Base-by-base conservation (phyloP, 1,140 invertebrate genomes). In the Scaptomyza montana region DNA sequence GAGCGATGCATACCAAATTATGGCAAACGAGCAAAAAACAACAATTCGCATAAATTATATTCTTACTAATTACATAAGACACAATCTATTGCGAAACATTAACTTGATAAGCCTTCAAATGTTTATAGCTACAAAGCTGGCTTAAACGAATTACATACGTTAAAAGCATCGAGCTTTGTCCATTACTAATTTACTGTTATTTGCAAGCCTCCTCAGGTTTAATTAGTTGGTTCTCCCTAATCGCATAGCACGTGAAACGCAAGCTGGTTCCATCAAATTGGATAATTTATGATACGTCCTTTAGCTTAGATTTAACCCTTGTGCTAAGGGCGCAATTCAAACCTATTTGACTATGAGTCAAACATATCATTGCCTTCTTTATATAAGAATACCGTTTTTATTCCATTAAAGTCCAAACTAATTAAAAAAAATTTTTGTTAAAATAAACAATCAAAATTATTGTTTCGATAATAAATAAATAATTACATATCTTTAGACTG, bases 11-110 rank as follows among this genome's bases (percentile, higher is more conserved):
- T 51, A 75, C 65, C 64, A 55, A 72, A 77, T 61, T 33, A 75
- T 57, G 55, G 51, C 41, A 61, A 57, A 66, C 61, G 43, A 43
- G 66, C 45, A 78, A 75, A 59, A 78, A 77, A 33, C 33, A 36
- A 36, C 6, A 41, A 7, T 55, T 50, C 59, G 80, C 74, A 84
- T 85, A 70, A 74, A 74, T 84, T 84, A 56, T 53, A 84, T 77
- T 63, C 65, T 78, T 68, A 61, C 80, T 85, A 84, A 33, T 47
- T 39, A 46, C 56, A 43, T 36, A 21, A 39, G 41, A 51, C 49
- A 9, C 62, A 21, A 51, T 33, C 46, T 45, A 78, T 81, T 82
- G 79, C 65, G 75, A 65, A 82, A 81, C 33, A 16, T 16, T 6
- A 30, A 30, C 1, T 30, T 6, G 28, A 30, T n/a, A n/a, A 30